A percentile compares a stretch with the other conserved stretches of the same genome.
These are phyloP conservation scores for Blera fallax DNA, from an alignment of 2,888 invertebrate species.

Conservation along the genomic window DNA sequence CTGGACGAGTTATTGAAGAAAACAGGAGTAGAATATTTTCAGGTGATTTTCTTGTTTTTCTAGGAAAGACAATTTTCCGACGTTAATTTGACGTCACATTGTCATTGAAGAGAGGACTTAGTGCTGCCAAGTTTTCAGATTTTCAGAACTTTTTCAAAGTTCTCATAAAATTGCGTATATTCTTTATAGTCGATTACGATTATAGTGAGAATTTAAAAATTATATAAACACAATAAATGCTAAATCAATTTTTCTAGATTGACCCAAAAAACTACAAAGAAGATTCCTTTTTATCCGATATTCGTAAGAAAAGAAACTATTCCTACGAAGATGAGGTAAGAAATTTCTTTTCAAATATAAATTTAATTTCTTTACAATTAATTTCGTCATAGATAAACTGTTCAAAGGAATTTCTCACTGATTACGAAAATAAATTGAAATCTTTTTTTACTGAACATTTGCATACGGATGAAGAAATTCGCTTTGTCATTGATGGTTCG, in stretches of 20 bases:
- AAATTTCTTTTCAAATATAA: background rate
- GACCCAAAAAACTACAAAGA: constrained; percentile 85
- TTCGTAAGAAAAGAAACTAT: constrained; percentile 90
- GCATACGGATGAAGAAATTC: constrained; percentile 98
- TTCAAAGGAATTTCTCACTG: constrained; percentile 89
- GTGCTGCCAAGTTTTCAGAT: constrained; percentile 31
- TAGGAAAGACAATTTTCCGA: background rate
- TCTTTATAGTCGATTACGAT: no score
- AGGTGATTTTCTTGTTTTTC: constrained; percentile 84
- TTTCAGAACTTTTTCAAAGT: background rate
- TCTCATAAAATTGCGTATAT: no score
- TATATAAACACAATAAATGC: no score
- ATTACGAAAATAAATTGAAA: constrained; percentile 94
- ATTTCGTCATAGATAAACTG: constrained; percentile 84
- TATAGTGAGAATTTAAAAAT: no score
- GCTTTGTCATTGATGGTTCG: constrained; percentile 92
- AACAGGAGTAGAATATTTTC: constrained; percentile 95
- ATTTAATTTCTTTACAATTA: background rate
- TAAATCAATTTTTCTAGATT: constrained; percentile 85
- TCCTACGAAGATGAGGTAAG: constrained; percentile 89
- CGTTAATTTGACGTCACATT: background rate
- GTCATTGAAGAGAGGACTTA: background rate
- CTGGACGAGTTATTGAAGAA: constrained; percentile 86
- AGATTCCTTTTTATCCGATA: constrained; percentile 86
- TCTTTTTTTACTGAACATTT: constrained; percentile 96